Conservation (phyloP, 2,888 invertebrate genomes). For the Xestia sexstrigata region DNA sequence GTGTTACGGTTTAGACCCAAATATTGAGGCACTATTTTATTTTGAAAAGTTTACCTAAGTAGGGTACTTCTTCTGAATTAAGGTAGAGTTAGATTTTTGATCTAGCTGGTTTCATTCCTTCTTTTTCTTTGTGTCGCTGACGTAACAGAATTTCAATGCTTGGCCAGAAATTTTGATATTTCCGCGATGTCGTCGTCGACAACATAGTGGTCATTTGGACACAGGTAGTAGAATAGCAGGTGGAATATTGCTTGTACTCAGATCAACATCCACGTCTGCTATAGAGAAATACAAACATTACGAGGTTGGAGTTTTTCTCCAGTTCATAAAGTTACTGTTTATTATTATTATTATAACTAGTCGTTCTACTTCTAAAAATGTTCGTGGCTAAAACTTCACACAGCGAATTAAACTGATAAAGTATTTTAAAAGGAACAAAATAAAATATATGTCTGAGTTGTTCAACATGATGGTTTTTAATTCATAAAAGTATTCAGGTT, state of each 20-base stretch:
- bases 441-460: not conserved
- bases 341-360: no score
- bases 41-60: not conserved
- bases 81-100: not conserved
- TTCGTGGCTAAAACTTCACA: not conserved
- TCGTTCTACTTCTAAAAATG: not conserved
- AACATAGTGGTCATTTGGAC: not conserved
- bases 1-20: slow-evolving; percentile 3
- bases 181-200: not conserved
- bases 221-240: not conserved
- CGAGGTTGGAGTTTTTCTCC: not conserved
- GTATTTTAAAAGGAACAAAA: not conserved
- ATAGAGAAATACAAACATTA: not conserved
- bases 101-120: not conserved
- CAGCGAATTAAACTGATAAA: not conserved
- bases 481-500: slow-evolving; percentile 17
- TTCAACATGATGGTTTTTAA: not conserved
- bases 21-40: not conserved
- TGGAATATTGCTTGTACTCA: not conserved
- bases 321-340: not conserved
- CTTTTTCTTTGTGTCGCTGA: not conserved
- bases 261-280: not conserved
- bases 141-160: not conserved
- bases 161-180: not conserved
- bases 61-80: not conserved